Percentiles rank a stretch among this genome's conserved stretches.
phyloP scores from a whole-genome alignment of 2,113 vertebrate genomes.

The Paracanthobrama guichenoti region DNA sequence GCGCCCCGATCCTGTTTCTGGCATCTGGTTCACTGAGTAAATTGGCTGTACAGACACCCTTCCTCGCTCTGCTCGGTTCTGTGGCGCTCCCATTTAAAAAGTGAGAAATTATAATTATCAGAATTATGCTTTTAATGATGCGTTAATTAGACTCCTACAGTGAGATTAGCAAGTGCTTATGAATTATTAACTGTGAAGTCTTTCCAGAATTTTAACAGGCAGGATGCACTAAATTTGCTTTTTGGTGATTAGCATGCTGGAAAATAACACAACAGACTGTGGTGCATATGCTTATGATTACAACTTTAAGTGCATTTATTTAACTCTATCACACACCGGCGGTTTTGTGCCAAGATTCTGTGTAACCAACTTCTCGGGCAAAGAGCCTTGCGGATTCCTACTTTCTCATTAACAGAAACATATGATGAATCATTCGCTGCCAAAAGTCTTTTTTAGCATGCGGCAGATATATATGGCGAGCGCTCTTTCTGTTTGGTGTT shows the following conservation, averaged over 20 bases:
- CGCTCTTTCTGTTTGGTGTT: conserved; percentile 29
- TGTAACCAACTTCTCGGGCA: conserved; percentile 52
- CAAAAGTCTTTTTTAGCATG: conserved; percentile 46
- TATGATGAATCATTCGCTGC: conserved; percentile 53
- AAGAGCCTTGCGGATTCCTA: conserved; percentile 46
- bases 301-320: conserved; percentile 76
- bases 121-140: conserved; percentile 90
- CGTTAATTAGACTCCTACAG: conserved; percentile 87
- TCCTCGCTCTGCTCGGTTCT: conserved; percentile 73
- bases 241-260: conserved; percentile 72
- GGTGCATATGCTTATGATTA: conserved; percentile 77
- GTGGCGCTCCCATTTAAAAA: conserved; percentile 80
- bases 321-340: conserved; percentile 68
- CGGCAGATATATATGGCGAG: background rate
- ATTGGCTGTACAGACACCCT: conserved; percentile 77
- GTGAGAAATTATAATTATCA: conserved; percentile 89
- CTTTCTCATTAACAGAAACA: conserved; percentile 46
- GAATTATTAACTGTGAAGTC: conserved; percentile 83
- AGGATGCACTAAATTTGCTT: conserved; percentile 64
- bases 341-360: conserved; percentile 55
- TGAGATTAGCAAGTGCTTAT: conserved; percentile 80
- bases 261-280: conserved; percentile 81
- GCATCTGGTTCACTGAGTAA: conserved; percentile 74
- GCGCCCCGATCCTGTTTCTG: conserved; percentile 37
- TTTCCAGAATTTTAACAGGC: conserved; percentile 73